A percentile compares a stretch with the other conserved stretches of the same genome.
phyloP scores from a whole-genome alignment of 2,113 vertebrate species.

The Datnioides undecimradiatus region DNA sequence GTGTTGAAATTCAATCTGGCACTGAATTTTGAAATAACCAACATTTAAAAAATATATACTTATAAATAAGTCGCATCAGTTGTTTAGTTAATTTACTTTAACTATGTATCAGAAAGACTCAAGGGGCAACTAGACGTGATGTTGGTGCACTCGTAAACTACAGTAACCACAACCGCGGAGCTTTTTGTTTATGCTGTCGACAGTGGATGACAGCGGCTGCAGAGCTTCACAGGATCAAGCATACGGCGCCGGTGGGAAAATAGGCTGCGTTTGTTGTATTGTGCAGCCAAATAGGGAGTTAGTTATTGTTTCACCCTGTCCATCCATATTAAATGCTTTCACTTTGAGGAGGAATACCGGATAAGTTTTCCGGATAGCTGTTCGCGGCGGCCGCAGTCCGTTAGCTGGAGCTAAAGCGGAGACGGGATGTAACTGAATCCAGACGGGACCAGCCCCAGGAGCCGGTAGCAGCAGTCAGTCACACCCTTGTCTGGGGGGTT shows the following conservation, averaged over 20 bases:
- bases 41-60: fast-evolving
- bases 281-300: neutral
- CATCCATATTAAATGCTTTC: neutral
- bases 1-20: fast-evolving
- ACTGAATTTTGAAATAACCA: neutral
- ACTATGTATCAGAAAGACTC: fast-evolving
- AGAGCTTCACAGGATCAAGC: slow-evolving; percentile 52
- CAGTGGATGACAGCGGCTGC: slow-evolving; percentile 65
- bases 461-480: slow-evolving; percentile 67
- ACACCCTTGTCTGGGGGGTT: slow-evolving; percentile 75
- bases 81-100: fast-evolving
- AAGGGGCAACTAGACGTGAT: neutral
- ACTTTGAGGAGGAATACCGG: neutral
- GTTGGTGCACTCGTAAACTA: slow-evolving; percentile 51
- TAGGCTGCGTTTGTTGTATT: neutral
- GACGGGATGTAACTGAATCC: slow-evolving; percentile 58
- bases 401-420: slow-evolving; percentile 51
- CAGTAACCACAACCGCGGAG: slow-evolving; percentile 70
- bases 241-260: slow-evolving; percentile 25
- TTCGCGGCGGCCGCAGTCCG: neutral
- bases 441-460: slow-evolving; percentile 63
- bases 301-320: neutral
- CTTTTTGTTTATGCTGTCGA: slow-evolving; percentile 48
- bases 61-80: fast-evolving
- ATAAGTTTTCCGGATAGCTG: neutral